Percentiles rank a stretch among this genome's conserved stretches.
Evolutionary conservation across 2,888 invertebrate genomes (phyloP).

Genomic region (Cryptus armator): DNA sequence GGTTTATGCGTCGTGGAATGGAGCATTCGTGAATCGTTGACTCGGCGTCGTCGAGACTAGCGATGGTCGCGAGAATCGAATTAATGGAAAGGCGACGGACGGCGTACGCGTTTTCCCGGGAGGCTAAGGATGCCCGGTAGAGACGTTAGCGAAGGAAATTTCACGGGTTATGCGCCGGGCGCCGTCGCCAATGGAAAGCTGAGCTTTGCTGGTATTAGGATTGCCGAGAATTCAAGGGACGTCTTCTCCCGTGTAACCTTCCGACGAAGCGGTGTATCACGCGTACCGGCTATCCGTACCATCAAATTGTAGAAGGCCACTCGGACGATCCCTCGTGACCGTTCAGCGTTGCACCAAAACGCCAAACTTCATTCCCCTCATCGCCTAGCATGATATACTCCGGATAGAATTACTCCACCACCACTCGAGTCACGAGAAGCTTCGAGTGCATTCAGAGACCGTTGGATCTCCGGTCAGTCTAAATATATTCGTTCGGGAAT

Average conservation of each 20-base stretch:
- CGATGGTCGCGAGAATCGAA: slow-evolving; percentile 43
- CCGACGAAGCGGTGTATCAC: not conserved
- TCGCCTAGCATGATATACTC: slow-evolving; percentile 9
- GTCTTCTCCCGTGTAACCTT: not conserved
- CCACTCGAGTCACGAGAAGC: not conserved
- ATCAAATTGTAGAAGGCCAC: not conserved
- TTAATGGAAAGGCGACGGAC: slow-evolving; percentile 42
- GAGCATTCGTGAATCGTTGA: slow-evolving; percentile 42
- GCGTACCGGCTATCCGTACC: not conserved
- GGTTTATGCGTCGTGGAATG: slow-evolving; percentile 9
- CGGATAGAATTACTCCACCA: slow-evolving; percentile 3
- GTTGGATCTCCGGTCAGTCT: not conserved
- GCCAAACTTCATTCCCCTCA: slow-evolving; percentile 7
- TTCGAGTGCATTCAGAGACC: slow-evolving; percentile 5
- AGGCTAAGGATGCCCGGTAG: slow-evolving; percentile 10
- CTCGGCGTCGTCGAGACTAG: slow-evolving; percentile 37
- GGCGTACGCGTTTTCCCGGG: slow-evolving; percentile 10
- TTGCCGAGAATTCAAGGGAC: slow-evolving; percentile 3
- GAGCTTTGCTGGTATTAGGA: slow-evolving; percentile 16
- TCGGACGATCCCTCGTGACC: slow-evolving; percentile 4
- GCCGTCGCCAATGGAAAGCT: slow-evolving; percentile 51
- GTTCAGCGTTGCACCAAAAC: slow-evolving; percentile 12
- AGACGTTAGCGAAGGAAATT: slow-evolving; percentile 53
- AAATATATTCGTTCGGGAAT: slow-evolving; percentile 1
- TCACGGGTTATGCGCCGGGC: slow-evolving; percentile 56